Conservation (phyloP, 2,113 vertebrate species). For the Benitochromis conjunctus region DNA sequence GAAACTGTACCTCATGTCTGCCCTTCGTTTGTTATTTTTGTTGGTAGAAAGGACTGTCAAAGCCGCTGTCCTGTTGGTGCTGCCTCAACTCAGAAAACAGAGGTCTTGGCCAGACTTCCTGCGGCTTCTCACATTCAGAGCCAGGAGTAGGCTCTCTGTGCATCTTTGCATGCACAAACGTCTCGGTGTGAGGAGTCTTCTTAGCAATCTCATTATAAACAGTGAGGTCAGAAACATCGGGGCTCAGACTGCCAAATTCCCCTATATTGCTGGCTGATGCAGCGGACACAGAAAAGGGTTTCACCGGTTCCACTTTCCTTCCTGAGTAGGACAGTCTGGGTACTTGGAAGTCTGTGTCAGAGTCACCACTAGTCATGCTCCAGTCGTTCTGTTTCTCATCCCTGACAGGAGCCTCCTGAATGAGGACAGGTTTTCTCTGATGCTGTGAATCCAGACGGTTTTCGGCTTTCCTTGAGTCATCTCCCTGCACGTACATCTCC, state of each 20-base stretch:
- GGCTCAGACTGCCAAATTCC: constrained; percentile 29
- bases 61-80: constrained; percentile 79
- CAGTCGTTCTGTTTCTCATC: constrained; percentile 69
- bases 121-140: constrained; percentile 46
- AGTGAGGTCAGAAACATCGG: constrained; percentile 51
- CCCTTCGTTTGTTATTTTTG: constrained; percentile 30
- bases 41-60: constrained; percentile 73
- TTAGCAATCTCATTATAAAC: constrained; percentile 63
- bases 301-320: constrained; percentile 34
- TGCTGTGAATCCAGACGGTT: not conserved
- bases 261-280: not conserved
- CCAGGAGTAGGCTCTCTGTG: constrained; percentile 63
- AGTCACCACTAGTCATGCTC: constrained; percentile 57
- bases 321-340: not conserved
- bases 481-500: constrained; percentile 42
- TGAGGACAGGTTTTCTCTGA: constrained; percentile 11
- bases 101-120: constrained; percentile 12
- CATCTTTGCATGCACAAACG: not conserved
- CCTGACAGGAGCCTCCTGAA: constrained; percentile 75
- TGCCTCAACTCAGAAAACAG: constrained; percentile 60
- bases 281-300: not conserved
- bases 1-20: not conserved
- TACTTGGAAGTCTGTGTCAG: constrained; percentile 11
- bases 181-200: constrained; percentile 2
- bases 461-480: not conserved